Evolutionary conservation across 2,888 invertebrate genomes (phyloP).

Genomic region (Plusia festucae): DNA sequence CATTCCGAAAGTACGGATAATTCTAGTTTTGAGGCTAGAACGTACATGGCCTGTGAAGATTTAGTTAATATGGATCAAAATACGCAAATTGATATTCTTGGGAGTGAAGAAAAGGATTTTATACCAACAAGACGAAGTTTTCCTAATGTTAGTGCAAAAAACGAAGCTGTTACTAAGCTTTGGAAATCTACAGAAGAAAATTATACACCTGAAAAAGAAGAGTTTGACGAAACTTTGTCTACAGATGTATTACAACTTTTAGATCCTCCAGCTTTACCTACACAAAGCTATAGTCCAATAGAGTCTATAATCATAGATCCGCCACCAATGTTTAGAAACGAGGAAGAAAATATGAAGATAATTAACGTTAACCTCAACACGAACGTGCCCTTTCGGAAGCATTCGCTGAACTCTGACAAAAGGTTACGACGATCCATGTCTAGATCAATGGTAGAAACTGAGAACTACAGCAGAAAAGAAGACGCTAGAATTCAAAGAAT

Average conservation of each 20-base stretch:
- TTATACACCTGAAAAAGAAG: slow-evolving; percentile 67
- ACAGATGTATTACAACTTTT: slow-evolving; percentile 74
- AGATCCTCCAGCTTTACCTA: slow-evolving; percentile 80
- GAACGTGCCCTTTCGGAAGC: slow-evolving; percentile 84
- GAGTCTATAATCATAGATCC: slow-evolving; percentile 87
- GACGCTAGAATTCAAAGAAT: slow-evolving; percentile 77
- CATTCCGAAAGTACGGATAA: slow-evolving; percentile 90
- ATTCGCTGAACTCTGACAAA: slow-evolving; percentile 91
- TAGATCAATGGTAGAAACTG: slow-evolving; percentile 83
- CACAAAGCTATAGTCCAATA: slow-evolving; percentile 67
- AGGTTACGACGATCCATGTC: slow-evolving; percentile 85
- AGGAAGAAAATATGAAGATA: slow-evolving; percentile 81
- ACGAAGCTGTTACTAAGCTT: slow-evolving; percentile 73
- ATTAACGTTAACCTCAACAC: slow-evolving; percentile 82
- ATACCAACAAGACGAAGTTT: slow-evolving; percentile 90
- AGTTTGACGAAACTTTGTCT: slow-evolving; percentile 62
- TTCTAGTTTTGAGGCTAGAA: slow-evolving; percentile 88
- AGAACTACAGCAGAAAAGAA: slow-evolving; percentile 73
- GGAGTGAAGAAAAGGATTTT: slow-evolving; percentile 76
- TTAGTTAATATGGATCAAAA: slow-evolving; percentile 91
- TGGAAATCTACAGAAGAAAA: slow-evolving; percentile 85
- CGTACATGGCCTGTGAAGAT: slow-evolving; percentile 92
- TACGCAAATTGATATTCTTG: slow-evolving; percentile 84
- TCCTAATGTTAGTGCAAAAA: slow-evolving; percentile 90
- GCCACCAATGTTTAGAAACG: slow-evolving; percentile 90